Evolutionary conservation across 2,888 invertebrate genomes (phyloP), one percentile per base, ranked within the genome.

Genomic region (Trichogramma evanescens): DNA sequence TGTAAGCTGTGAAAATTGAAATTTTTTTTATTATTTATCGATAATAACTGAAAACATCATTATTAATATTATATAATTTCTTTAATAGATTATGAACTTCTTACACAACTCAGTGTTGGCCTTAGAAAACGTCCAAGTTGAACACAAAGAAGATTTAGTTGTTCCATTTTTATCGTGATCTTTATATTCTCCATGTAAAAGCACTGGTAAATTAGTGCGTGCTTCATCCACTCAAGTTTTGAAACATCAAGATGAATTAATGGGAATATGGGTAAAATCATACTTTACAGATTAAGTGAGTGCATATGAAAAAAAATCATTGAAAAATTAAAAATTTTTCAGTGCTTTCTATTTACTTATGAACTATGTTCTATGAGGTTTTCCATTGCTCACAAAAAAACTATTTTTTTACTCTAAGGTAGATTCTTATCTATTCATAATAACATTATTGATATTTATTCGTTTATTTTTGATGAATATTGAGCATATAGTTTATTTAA

Each of bases 141-240:
- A 91, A 71, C 93, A 94, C 73, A 91, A 89, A 75, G 94, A 94
- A 77, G 92, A 93, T 71, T 80, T 94, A 69, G 93, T 94, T 63
- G 93, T 94, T 57, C 91, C 93, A 7, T 94, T 94, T 82, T 82
- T 77, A 54, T 75, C 77, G 70, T 77, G 76, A 77, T 74, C 68
- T 39, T 60, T 44, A 46, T 40, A 63, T 63, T 56, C 57, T 38
- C 62, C 62, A 62, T 49, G 48, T 8, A 45, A 50, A 58, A 10
- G 52, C 38, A 53, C 41, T 2, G 10, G 40, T 5, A 45, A 13
- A 50, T 53, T 62, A 57, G 44, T 50, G 40, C 59, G 64, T 43
- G 41, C 64, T 45, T 42, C 50, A 6, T 64, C 64, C 41, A 64
- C 64, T 56, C 64, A 64, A 51, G 8, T 53, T 38, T 60, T 62